phyloP scores from a whole-genome alignment of 2,113 vertebrate species.

The Plecturocebus donacophilus region DNA sequence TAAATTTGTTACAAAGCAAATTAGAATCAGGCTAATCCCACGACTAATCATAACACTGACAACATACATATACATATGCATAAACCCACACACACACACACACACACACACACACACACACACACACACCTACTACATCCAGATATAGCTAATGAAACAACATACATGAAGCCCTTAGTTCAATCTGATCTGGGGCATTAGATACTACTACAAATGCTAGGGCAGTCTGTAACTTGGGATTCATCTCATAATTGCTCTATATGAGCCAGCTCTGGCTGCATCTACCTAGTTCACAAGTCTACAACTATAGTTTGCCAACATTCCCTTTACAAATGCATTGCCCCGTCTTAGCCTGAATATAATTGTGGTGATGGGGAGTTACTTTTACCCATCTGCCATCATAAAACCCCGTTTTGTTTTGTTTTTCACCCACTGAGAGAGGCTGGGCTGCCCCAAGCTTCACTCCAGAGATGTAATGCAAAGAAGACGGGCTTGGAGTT shows the following conservation, averaged over 20 bases:
- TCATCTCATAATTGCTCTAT: not conserved
- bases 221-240: not conserved
- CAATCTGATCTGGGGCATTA: not conserved
- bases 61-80: not conserved
- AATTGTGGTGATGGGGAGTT: not conserved
- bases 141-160: not conserved
- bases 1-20: constrained; percentile 44
- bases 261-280: not conserved
- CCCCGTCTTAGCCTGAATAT: not conserved
- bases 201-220: not conserved
- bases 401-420: not conserved
- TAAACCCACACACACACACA: not conserved
- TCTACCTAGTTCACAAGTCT: not conserved
- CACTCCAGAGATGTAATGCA: not conserved
- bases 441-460: not conserved
- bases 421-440: not conserved
- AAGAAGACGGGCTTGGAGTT: not conserved
- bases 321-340: not conserved
- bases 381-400: not conserved
- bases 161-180: not conserved
- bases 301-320: not conserved
- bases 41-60: not conserved
- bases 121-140: too few species aligned
- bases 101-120: not conserved
- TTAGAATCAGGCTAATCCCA: not conserved